Evolutionary conservation across 2,888 invertebrate species (phyloP).

Genomic region (Cheilosia vulpina): DNA sequence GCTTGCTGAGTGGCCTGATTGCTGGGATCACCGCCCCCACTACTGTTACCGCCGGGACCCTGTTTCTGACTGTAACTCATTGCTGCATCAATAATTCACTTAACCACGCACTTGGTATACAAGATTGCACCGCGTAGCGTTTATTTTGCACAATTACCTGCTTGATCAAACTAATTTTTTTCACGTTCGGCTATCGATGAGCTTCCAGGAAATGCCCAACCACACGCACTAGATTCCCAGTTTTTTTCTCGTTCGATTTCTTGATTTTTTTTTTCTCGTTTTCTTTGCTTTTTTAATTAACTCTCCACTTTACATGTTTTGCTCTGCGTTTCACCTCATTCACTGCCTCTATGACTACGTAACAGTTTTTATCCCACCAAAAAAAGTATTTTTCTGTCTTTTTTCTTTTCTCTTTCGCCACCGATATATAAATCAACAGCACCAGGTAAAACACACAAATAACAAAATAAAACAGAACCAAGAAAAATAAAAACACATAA

Average conservation of each 20-base stretch:
- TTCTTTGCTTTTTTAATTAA: conserved; percentile 61
- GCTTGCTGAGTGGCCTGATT: conserved; percentile 78
- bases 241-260: conserved; percentile 52
- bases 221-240: conserved; percentile 57
- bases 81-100: conserved; percentile 60
- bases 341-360: conserved; percentile 65
- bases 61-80: conserved; percentile 80
- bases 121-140: conserved; percentile 46
- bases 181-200: conserved; percentile 21
- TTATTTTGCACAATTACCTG: conserved; percentile 47
- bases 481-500: conserved; percentile 67
- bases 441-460: conserved; percentile 68
- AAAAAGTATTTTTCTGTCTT: conserved; percentile 41
- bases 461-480: conserved; percentile 68
- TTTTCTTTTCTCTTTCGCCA: conserved; percentile 34
- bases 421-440: conserved; percentile 62
- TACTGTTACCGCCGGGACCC: conserved; percentile 76
- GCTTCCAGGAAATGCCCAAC: conserved; percentile 60
- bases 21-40: conserved; percentile 77
- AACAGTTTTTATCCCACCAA: conserved; percentile 72
- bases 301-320: conserved; percentile 74
- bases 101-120: conserved; percentile 27
- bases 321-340: conserved; percentile 56
- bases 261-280: conserved; percentile 14
- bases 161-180: background rate